Base-by-base conservation (phyloP, 2,888 invertebrate species). In the Papilio demoleus region DNA sequence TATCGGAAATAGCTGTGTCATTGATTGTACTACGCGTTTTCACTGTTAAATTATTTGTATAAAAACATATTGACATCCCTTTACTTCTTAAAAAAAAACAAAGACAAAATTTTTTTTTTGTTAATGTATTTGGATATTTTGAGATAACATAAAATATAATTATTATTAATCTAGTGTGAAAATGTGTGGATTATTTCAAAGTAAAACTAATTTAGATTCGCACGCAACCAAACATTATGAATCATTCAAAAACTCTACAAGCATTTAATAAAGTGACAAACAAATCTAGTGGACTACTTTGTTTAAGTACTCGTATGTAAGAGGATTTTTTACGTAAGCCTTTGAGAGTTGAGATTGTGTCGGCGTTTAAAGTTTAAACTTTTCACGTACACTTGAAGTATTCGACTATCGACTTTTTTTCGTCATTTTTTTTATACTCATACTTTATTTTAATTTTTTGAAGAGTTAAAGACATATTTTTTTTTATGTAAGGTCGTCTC, bases 261-360 rank as follows among this genome's bases (percentile, higher is more conserved):
- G 11, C 8, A n/a, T 53, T 53, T 53, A 27, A 27, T 27, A 53
- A 27, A 53, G 53, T 53, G 8, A 27, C 27, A 53, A 53, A 53
- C 53, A 53, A 53, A 53, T n/a, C 27, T 53, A 27, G 24, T n/a
- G 14, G 27, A 53, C 1, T n/a, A 27, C 14, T n/a, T 56, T 31
- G 17, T 9, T 31, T 56, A 56, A 31, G 31, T 22, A 47, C 11
- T 47, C 17, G 17, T 45, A 19, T 45, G 42, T 56, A 24, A 27
- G n/a, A 50, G 27, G 50, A 14, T 27, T 22, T 47, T 50, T 50
- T 50, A 24, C n/a, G 4, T 50, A 56, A 56, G 53, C 53, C 27
- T 53, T n/a, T 27, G 27, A 53, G 53, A 53, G 53, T n/a, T 31
- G 31, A 31, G 17, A 56, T 31, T 56, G 31, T 31, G 53, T n/a